phyloP scores from a whole-genome alignment of 2,113 vertebrate genomes.

The Strigops habroptila region DNA sequence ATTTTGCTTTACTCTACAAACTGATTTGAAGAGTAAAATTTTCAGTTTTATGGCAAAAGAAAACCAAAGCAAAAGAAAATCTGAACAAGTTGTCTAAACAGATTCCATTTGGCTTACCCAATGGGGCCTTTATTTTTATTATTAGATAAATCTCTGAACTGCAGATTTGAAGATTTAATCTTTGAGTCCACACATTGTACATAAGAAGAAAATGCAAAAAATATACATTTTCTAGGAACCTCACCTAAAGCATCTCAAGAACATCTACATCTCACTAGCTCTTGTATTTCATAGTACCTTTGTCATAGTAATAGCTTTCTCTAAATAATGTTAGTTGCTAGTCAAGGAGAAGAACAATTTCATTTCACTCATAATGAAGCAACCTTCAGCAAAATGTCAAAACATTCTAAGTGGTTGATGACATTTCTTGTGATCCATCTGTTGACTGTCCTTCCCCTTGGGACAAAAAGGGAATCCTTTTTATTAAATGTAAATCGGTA shows the following conservation, averaged over 20 bases:
- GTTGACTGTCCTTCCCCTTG: neutral
- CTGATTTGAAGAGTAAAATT: neutral
- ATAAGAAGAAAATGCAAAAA: neutral
- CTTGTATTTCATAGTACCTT: neutral
- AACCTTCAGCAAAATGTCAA: slow-evolving; percentile 5
- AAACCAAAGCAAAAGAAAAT: neutral
- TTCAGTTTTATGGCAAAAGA: neutral
- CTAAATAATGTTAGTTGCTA: neutral
- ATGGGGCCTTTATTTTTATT: neutral
- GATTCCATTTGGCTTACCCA: neutral
- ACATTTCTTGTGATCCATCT: neutral
- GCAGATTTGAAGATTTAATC: neutral
- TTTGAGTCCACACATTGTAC: neutral
- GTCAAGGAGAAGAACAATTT: neutral
- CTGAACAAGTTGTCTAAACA: neutral
- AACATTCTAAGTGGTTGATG: neutral
- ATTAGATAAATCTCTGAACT: neutral
- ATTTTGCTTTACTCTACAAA: neutral
- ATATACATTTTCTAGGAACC: neutral
- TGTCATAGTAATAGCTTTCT: neutral
- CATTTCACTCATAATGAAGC: slow-evolving; percentile 7
- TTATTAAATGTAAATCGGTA: slow-evolving; percentile 17
- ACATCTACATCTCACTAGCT: neutral
- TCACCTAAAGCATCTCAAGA: neutral
- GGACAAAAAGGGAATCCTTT: neutral